Base-by-base conservation (phyloP, 2,888 invertebrate species). In the Heliconius erato region DNA sequence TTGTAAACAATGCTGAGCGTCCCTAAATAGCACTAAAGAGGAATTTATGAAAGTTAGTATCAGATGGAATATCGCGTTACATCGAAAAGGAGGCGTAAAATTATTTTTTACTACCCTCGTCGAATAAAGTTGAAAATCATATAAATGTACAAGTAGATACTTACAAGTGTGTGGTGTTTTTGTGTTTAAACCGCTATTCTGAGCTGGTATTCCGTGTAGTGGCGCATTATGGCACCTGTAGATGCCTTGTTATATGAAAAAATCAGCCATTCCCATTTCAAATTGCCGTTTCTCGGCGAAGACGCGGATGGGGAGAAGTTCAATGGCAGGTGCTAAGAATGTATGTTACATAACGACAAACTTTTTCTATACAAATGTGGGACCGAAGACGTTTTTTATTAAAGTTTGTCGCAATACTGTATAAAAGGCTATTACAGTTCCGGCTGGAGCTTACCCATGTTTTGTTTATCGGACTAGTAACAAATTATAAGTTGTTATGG, bases 211-310 rank as follows among this genome's bases (percentile, higher is more conserved):
- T 85, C 88, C 85, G 86, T 86, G 86, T 88, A 87, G 88, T 86
- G 87, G 84, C 86, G 88, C 87, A 90, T 92, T 90, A 91, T 86
- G 87, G 83, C 85, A 85, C 85, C 87, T 85, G 85, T 88, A 89
- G 88, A 87, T 85, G 88, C 63, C 85, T 86, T 89, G 90, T 91
- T 91, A 89, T 91, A 90, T 91, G 83, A 91, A 91, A 91, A 91
- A 91, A 91, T 91, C 90, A 89, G 88, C 90, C 88, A 89, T 91
- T 91, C 86, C 87, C 89, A 89, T 90, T 90, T 91, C 85, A 88
- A 90, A 92, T 90, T 90, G 90, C 90, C 89, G 88, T 90, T 91
- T 54, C 83, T 65, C 76, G 77, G 74, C 82, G 79, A 78, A 79
- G 86, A 87, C 87, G 86, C 84, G 82, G 84, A 88, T 84, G 87